These are phyloP conservation scores for Saimiri boliviensis DNA, from an alignment of 2,113 vertebrate genomes.

Conservation along the genomic window DNA sequence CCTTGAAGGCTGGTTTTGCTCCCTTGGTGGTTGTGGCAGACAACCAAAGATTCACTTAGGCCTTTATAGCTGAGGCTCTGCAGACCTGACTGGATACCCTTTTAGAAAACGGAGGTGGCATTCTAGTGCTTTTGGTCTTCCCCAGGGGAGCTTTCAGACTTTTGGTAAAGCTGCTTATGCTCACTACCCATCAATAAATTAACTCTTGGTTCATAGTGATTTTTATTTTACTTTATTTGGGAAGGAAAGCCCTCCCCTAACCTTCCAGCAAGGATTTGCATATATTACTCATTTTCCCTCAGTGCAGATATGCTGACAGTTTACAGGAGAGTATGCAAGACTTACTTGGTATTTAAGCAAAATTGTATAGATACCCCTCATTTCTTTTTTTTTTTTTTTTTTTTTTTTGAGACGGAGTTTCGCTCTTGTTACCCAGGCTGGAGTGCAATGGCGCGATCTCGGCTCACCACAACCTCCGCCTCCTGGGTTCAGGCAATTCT, in stretches of 20 bases:
- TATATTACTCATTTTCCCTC: neutral
- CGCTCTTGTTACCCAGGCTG: no score
- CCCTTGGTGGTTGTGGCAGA: neutral
- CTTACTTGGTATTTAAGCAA: neutral
- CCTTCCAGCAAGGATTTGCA: neutral
- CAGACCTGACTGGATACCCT: neutral
- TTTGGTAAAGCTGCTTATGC: neutral
- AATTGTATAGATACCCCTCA: neutral
- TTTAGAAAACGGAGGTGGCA: neutral
- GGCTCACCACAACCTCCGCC: no score
- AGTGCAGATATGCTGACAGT: neutral
- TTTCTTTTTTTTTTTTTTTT: no score
- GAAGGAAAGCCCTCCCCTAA: neutral
- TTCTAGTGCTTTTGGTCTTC: neutral
- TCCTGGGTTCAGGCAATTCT: no score
- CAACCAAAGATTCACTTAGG: neutral
- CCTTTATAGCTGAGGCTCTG: neutral
- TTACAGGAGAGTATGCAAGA: neutral
- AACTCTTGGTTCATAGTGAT: conserved; percentile 3
- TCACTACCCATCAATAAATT: neutral
- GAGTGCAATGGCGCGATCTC: no score
- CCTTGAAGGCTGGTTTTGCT: neutral
- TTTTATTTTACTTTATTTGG: conserved; percentile 1
- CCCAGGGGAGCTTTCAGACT: neutral
- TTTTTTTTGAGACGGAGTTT: no score